Percentiles rank a stretch among this genome's conserved stretches.
These are phyloP conservation scores for Chironomus riparius DNA, from an alignment of 2,888 invertebrate genomes.

Conservation along the genomic window DNA sequence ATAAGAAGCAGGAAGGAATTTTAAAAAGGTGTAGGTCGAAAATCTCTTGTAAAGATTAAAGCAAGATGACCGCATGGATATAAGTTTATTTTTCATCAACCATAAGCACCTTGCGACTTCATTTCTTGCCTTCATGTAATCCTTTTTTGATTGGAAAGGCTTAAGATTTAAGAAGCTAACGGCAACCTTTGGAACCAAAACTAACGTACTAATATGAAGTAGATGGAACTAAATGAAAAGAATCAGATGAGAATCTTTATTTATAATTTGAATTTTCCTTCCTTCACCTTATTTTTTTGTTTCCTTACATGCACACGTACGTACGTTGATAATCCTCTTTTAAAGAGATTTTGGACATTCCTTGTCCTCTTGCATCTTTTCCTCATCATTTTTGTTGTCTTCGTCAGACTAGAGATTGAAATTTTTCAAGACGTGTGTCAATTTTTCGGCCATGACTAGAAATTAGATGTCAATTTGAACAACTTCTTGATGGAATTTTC, in stretches of 20 bases:
- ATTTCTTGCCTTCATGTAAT: neutral
- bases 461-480: no score
- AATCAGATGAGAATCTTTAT: no score
- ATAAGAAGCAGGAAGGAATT: neutral
- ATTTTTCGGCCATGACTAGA: no score
- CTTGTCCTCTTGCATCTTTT: neutral
- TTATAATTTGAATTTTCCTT: neutral
- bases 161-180: slow-evolving; percentile 1
- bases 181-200: neutral
- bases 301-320: neutral
- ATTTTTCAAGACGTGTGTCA: no score
- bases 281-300: neutral
- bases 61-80: neutral
- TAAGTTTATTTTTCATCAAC: neutral
- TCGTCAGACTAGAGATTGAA: no score
- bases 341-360: neutral
- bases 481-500: no score
- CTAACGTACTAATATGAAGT: neutral
- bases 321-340: neutral
- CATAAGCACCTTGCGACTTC: neutral
- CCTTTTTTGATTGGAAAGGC: slow-evolving; percentile 21
- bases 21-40: neutral
- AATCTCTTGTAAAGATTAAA: neutral
- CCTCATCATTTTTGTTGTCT: neutral
- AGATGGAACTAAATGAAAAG: neutral